A percentile compares a stretch with the other conserved stretches of the same genome.
Conservation (phyloP, 2,113 vertebrate species). For the Lathamus discolor region DNA sequence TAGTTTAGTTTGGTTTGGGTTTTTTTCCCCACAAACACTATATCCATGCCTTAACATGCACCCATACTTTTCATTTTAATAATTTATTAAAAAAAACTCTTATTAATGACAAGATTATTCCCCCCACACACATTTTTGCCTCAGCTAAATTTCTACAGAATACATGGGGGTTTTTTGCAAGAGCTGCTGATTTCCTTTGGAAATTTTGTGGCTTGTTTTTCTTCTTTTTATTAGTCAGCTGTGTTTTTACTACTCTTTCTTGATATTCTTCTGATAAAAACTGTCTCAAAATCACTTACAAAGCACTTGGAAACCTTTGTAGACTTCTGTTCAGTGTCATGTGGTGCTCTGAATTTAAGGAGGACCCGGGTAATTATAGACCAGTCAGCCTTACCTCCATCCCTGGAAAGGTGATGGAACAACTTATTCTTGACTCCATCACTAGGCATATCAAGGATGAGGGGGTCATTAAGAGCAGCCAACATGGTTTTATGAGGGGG, state of each 20-base stretch:
- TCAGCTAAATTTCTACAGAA: not conserved
- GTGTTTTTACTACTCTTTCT: not conserved
- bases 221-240: not conserved
- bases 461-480: no score
- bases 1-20: not conserved
- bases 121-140: accelerated
- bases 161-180: not conserved
- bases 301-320: not conserved
- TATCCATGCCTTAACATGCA: not conserved
- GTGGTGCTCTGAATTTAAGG: not conserved
- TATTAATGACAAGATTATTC: not conserved
- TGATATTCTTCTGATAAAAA: not conserved
- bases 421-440: no score
- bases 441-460: no score
- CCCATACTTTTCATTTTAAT: not conserved
- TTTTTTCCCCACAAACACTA: not conserved
- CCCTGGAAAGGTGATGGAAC: no score
- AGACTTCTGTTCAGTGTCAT: not conserved
- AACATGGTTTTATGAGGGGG: no score
- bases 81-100: not conserved
- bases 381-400: no score
- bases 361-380: no score
- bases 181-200: not conserved
- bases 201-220: not conserved
- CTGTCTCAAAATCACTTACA: not conserved